These are phyloP conservation scores for Drosophila formosana DNA, from an alignment of 2,888 invertebrate species.

Conservation along the genomic window DNA sequence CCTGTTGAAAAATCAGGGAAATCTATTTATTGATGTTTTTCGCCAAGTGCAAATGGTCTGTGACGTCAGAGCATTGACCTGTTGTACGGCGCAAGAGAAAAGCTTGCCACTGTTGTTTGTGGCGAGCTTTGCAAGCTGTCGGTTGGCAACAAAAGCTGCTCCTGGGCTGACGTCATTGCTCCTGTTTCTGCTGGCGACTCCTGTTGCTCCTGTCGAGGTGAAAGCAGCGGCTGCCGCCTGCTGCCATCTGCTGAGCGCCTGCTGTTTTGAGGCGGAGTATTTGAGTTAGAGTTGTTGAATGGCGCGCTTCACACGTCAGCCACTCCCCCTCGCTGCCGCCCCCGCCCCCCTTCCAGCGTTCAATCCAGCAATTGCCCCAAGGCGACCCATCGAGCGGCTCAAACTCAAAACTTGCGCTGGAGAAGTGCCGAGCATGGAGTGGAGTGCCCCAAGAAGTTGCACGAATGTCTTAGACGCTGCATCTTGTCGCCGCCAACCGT, in stretches of 20 bases:
- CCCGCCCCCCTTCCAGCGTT: background rate
- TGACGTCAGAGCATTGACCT: conserved; percentile 51
- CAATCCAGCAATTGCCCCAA: too few species aligned
- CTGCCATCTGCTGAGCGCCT: conserved; percentile 69
- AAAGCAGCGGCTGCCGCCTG: background rate
- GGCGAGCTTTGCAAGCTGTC: conserved; percentile 34
- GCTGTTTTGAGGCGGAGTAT: conserved; percentile 83
- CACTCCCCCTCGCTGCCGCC: conserved; percentile 23
- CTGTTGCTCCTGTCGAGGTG: conserved; percentile 59
- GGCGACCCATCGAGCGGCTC: background rate
- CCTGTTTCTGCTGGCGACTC: conserved; percentile 40
- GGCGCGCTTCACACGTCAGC: conserved; percentile 57
- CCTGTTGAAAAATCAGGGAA: conserved; percentile 84
- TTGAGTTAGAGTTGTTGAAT: conserved; percentile 82
- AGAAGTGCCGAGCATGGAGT: conserved; percentile 6
- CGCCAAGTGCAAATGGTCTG: conserved; percentile 42
- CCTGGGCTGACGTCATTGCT: conserved; percentile 42
- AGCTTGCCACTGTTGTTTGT: conserved; percentile 6
- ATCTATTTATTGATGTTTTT: conserved; percentile 84
- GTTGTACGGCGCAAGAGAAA: conserved; percentile 18
- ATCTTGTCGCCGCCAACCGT: conserved; percentile 14
- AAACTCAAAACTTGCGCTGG: conserved; percentile 2
- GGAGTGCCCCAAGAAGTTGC: conserved; percentile 53
- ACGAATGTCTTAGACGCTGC: conserved; percentile 58
- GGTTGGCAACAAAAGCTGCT: conserved; percentile 3